A percentile compares a stretch with the other conserved stretches of the same genome.
Conservation (phyloP, 2,888 invertebrate genomes). For the Barypeithes pellucidus region DNA sequence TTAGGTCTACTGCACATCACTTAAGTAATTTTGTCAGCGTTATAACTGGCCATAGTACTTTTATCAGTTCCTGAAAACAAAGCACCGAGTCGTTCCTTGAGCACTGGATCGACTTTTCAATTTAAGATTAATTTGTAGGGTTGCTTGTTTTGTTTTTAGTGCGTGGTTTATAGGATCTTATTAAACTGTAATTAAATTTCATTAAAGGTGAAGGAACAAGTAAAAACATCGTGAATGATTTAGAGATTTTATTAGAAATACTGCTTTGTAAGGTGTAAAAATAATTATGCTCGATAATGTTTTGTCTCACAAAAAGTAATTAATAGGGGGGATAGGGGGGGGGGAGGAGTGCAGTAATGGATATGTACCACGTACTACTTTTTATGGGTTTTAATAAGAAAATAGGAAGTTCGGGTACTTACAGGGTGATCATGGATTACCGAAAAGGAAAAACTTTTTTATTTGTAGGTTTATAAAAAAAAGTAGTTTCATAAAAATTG, state of each 20-base stretch:
- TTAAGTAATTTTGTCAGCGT: not conserved
- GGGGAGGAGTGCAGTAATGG: too few relatives aligned
- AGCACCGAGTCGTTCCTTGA: not conserved
- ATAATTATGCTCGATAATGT: not conserved
- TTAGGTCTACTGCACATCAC: too few relatives aligned
- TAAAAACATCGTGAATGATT: constrained; percentile 9
- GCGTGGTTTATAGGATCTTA: constrained; percentile 1
- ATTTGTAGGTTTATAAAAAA: too few relatives aligned
- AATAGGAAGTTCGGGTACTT: too few relatives aligned
- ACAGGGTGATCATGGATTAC: too few relatives aligned
- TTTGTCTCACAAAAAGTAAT: not conserved
- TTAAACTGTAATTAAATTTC: constrained; percentile 13
- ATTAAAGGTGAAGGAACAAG: not conserved
- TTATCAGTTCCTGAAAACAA: not conserved
- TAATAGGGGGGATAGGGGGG: not conserved
- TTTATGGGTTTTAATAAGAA: too few relatives aligned
- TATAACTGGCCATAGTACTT: constrained; percentile 2
- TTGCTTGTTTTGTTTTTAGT: constrained; percentile 16
- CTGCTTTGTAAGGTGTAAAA: not conserved
- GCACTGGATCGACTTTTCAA: constrained; percentile 14
- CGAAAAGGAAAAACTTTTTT: too few relatives aligned
- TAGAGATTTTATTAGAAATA: constrained; percentile 1
- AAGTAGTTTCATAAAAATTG: too few relatives aligned
- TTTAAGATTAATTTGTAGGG: constrained; percentile 22
- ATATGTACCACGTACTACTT: too few relatives aligned